Percentiles rank a stretch among this genome's conserved stretches.
These are phyloP conservation scores for Drosophila falleni DNA, from an alignment of 2,888 invertebrate genomes.

Conservation along the genomic window DNA sequence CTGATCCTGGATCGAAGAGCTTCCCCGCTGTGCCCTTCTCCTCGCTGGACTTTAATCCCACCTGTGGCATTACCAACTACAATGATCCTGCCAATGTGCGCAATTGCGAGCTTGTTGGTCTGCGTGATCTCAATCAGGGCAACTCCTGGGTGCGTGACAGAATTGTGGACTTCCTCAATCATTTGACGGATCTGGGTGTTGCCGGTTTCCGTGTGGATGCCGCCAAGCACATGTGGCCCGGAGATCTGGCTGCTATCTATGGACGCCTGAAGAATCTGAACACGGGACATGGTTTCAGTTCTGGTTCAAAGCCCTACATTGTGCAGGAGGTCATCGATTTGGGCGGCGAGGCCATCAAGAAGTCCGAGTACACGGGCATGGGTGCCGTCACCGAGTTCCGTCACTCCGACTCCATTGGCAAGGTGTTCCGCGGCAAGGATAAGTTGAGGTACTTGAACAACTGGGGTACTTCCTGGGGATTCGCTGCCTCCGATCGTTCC, in stretches of 20 bases:
- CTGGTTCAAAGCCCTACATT: constrained; percentile 89
- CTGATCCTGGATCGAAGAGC: constrained; percentile 86
- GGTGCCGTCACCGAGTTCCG: constrained; percentile 92
- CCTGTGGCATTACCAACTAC: constrained; percentile 89
- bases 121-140: constrained; percentile 92
- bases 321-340: constrained; percentile 92
- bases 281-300: constrained; percentile 88
- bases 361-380: constrained; percentile 86
- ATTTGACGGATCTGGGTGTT: constrained; percentile 88
- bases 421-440: constrained; percentile 87
- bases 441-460: constrained; percentile 88
- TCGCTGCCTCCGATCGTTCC: constrained; percentile 88
- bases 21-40: constrained; percentile 90
- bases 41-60: constrained; percentile 89
- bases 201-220: constrained; percentile 95
- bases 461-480: constrained; percentile 90
- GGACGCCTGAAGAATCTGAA: constrained; percentile 88
- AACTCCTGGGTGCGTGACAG: constrained; percentile 77
- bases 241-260: constrained; percentile 88
- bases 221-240: constrained; percentile 93
- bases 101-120: constrained; percentile 90
- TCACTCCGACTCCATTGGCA: constrained; percentile 85
- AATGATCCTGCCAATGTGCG: constrained; percentile 88
- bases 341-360: constrained; percentile 86
- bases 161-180: constrained; percentile 79